Evolutionary conservation across 1,140 invertebrate genomes (phyloP), one percentile per base, ranked within the genome.

Genomic region (Anagrus nilaparvatae): DNA sequence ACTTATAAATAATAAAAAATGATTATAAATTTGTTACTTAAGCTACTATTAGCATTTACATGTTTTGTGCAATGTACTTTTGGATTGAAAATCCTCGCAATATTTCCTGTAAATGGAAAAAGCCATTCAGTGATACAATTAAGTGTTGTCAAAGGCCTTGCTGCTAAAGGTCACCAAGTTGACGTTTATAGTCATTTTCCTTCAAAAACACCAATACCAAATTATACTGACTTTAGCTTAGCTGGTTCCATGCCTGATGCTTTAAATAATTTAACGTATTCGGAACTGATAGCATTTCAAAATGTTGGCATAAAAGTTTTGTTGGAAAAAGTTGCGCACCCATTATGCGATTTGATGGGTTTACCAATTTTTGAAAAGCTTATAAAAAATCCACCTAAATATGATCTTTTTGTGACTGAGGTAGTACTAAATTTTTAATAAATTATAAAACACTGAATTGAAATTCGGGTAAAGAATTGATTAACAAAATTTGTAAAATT

Each of bases 71-170:
- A n/a, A n/a, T n/a, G n/a, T n/a, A 30, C 10, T 14, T 28, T 47
- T 8, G 47, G 48, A 27, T 17, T 56, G 1, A 63, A 60, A 21
- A 80, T 87, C 49, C 60, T 86, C 17, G 79, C 71, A 1, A 53
- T 82, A 17, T 77, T 82, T 52, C 73, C 75, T 2, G 73, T 79
- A 44, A 61, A 70, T 1, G 75, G 79, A 2, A 74, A 70, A 23
- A 84, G 81, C 54, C 82, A 87, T 52, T 80, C 82, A 50, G 67
- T 73, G 14, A 76, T 81, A 18, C 79, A 78, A 49, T 64, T 76
- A 34, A 72, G 73, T 1, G 52, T 86, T 2, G 59, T 84, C 3
- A 70, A 72, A 19, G 78, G 75, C 40, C 53, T 87, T 21, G 73
- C 73, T 1, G 63, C 59, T 40, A 70, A 74, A 12, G 81, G 80